phyloP scores from a whole-genome alignment of 2,113 vertebrate genomes.

The Pungitius pungitius region DNA sequence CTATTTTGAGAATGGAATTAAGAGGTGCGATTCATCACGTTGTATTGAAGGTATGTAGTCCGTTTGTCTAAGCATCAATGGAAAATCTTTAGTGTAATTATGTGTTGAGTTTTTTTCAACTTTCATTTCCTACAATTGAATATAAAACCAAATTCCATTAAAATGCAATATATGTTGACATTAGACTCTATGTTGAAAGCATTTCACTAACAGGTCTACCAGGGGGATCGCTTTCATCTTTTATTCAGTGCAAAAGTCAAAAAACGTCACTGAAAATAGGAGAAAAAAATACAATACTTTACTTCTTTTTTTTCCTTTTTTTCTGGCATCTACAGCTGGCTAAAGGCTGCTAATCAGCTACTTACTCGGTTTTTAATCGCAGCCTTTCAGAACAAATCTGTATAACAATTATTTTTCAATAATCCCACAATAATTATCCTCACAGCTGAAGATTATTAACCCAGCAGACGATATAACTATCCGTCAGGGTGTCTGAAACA shows the following conservation, averaged over 20 bases:
- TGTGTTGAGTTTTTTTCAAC: background rate
- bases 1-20: background rate
- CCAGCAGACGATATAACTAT: conserved; percentile 15
- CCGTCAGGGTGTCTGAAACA: conserved; percentile 4
- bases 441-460: conserved; percentile 7
- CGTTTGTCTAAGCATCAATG: background rate
- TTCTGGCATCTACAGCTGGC: background rate
- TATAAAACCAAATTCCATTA: background rate
- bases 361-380: background rate
- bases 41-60: background rate
- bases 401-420: background rate
- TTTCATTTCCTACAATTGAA: background rate
- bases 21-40: background rate
- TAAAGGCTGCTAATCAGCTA: background rate
- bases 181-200: background rate
- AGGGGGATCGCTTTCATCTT: background rate
- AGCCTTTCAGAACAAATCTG: background rate
- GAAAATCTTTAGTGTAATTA: background rate
- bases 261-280: background rate
- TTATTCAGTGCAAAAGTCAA: background rate
- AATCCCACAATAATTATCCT: conserved; percentile 2
- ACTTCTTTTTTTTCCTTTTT: background rate
- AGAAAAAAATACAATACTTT: background rate
- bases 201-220: background rate
- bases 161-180: background rate